Conservation (phyloP, 1,140 invertebrate genomes). For the Drosophila seguyi region DNA sequence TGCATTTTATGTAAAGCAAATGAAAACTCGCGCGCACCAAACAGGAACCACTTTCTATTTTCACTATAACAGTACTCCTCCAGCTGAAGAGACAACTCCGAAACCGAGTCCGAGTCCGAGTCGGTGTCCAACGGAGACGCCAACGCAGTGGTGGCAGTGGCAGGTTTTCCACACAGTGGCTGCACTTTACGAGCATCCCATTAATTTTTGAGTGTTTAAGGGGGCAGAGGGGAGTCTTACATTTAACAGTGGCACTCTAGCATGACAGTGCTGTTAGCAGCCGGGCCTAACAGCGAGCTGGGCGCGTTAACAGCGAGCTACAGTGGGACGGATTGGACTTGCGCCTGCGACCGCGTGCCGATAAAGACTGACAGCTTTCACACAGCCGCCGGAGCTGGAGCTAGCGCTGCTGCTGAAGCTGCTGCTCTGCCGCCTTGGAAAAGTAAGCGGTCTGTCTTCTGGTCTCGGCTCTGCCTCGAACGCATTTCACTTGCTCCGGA, state of each 20-base stretch:
- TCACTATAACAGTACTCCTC: slow-evolving; percentile 81
- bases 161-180: slow-evolving; percentile 57
- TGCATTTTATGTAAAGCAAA: slow-evolving; percentile 82
- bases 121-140: slow-evolving; percentile 30
- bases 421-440: slow-evolving; percentile 59
- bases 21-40: slow-evolving; percentile 80
- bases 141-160: slow-evolving; percentile 29
- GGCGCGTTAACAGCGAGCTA: slow-evolving; percentile 11
- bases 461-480: slow-evolving; percentile 40
- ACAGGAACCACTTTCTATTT: slow-evolving; percentile 85
- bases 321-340: slow-evolving; percentile 30
- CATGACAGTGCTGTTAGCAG: slow-evolving; percentile 41
- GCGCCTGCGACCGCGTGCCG: slow-evolving; percentile 71
- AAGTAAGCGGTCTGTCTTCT: slow-evolving; percentile 66
- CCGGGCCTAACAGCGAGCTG: slow-evolving; percentile 24
- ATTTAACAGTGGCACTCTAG: slow-evolving; percentile 50
- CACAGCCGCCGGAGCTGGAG: slow-evolving; percentile 48
- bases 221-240: slow-evolving; percentile 17
- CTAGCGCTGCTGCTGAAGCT: slow-evolving; percentile 16
- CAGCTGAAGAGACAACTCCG: slow-evolving; percentile 37
- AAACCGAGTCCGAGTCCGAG: slow-evolving; percentile 1
- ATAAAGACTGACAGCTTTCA: slow-evolving; percentile 77
- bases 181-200: slow-evolving; percentile 59
- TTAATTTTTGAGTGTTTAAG: slow-evolving; percentile 48
- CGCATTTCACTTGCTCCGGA: slow-evolving; percentile 76